Conservation (phyloP, 2,113 vertebrate genomes). For the Tiliqua scincoides region DNA sequence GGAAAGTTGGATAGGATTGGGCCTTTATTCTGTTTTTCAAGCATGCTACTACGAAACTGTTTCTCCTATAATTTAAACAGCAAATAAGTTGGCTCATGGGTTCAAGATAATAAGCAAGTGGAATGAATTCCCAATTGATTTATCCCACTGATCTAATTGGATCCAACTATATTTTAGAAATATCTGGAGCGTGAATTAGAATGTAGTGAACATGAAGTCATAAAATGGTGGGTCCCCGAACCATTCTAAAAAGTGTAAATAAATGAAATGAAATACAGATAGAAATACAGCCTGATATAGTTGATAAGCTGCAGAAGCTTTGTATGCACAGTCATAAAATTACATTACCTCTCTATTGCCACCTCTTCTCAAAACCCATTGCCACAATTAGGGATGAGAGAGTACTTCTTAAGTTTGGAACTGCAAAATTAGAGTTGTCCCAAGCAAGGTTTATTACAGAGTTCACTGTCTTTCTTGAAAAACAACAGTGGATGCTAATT, state of each 20-base stretch:
- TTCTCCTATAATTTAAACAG: background rate
- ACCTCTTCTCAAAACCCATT: background rate
- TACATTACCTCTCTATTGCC: background rate
- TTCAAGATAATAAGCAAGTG: background rate
- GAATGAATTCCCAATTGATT: background rate
- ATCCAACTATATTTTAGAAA: background rate
- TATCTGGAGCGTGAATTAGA: background rate
- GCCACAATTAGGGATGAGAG: background rate
- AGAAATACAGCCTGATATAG: background rate
- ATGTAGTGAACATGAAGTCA: background rate
- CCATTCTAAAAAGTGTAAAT: background rate
- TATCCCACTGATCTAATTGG: background rate
- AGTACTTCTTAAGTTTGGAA: background rate
- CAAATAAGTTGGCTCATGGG: background rate
- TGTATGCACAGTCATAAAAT: background rate
- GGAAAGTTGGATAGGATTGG: background rate
- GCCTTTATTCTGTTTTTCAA: background rate
- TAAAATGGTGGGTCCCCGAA: background rate
- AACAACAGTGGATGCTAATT: background rate
- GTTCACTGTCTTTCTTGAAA: background rate
- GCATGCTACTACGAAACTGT: background rate
- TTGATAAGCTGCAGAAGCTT: background rate
- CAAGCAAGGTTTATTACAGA: background rate
- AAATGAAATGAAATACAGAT: background rate
- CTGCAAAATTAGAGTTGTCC: background rate